Evolutionary conservation across 2,797 vertebrate genomes (phyloP).

Genomic region (Pipistrellus pygmaeus): DNA sequence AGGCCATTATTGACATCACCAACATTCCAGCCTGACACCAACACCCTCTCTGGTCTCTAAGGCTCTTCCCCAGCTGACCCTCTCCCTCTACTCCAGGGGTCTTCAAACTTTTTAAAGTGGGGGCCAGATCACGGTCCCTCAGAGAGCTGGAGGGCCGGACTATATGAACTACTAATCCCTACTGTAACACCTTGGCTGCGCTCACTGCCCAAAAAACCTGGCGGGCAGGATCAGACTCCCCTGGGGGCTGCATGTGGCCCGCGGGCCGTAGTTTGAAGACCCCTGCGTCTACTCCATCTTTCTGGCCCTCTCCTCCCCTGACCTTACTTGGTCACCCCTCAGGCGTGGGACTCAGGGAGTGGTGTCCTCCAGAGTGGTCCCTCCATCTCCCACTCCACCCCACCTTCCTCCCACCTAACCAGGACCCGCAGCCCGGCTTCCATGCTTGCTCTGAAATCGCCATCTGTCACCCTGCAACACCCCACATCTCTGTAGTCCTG

Average conservation of each 20-base stretch:
- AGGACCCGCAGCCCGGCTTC: accelerated
- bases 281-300: too few species aligned
- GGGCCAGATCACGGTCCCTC: too few species aligned
- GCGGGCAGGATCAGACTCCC: too few species aligned
- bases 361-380: background rate
- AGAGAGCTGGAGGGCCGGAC: too few species aligned
- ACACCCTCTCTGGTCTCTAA: background rate
- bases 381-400: background rate
- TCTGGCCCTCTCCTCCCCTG: background rate
- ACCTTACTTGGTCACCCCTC: too few species aligned
- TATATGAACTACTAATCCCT: too few species aligned
- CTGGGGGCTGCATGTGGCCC: too few species aligned
- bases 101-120: too few species aligned
- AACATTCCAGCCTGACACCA: background rate
- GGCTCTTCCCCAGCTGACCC: background rate
- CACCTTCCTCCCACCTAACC: background rate
- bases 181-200: too few species aligned
- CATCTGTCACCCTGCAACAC: background rate
- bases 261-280: too few species aligned
- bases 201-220: too few species aligned
- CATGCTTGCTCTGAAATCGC: accelerated
- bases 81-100: background rate
- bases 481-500: accelerated
- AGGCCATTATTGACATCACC: background rate
- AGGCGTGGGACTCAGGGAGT: background rate